These are phyloP conservation scores for Zeuzera pyrina DNA, from an alignment of 2,888 invertebrate genomes.

Conservation along the genomic window DNA sequence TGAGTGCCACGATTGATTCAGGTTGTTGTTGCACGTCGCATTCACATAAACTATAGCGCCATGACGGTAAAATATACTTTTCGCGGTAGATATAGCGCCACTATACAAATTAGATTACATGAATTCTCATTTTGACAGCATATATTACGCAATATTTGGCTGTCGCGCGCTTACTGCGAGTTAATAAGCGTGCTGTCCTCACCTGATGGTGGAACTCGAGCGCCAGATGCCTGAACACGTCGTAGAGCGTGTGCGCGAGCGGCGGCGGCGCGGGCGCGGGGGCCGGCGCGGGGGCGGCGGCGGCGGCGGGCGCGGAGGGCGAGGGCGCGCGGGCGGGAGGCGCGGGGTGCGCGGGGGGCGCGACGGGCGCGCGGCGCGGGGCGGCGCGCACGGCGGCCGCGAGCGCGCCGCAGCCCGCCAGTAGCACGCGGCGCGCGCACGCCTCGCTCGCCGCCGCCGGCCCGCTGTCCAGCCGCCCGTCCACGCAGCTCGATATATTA, in stretches of 20 bases:
- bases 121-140: too few relatives aligned
- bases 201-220: conserved; percentile 61
- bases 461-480: conserved; percentile 81
- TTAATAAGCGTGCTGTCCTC: too few relatives aligned
- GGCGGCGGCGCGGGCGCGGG: conserved; percentile 28
- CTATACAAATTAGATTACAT: too few relatives aligned
- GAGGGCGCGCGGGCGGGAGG: conserved; percentile 19
- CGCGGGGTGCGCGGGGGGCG: conserved; percentile 24
- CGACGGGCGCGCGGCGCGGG: conserved; percentile 13
- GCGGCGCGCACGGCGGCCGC: conserved; percentile 63
- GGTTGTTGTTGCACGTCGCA: too few relatives aligned
- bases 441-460: conserved; percentile 86
- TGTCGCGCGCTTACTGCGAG: too few relatives aligned
- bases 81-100: too few relatives aligned
- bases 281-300: conserved; percentile 14
- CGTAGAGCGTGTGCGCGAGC: conserved; percentile 51
- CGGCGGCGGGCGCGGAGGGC: conserved; percentile 25
- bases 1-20: too few relatives aligned
- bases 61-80: too few relatives aligned
- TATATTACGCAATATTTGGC: too few relatives aligned
- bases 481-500: conserved; percentile 55
- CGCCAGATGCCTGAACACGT: conserved; percentile 66
- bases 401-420: conserved; percentile 76
- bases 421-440: conserved; percentile 78
- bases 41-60: too few relatives aligned